Base-by-base conservation (phyloP, 1,140 invertebrate genomes). In the Andricus grossulariae region DNA sequence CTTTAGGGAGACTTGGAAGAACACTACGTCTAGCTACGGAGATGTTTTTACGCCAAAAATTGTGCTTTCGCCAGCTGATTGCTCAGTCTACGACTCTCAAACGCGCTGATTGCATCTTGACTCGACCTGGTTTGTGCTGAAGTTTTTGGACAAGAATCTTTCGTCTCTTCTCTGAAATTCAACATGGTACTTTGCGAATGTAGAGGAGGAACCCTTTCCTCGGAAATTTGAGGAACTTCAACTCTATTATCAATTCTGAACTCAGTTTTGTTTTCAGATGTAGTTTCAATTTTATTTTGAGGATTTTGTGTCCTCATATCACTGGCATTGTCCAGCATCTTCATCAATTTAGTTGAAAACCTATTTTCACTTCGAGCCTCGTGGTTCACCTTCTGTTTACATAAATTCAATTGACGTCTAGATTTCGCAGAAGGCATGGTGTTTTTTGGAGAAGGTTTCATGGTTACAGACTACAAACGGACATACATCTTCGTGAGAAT, bases 31-130 rank as follows among this genome's bases (percentile, higher is more conserved):
- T n/a, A n/a, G n/a, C n/a, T n/a, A n/a, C n/a, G n/a, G n/a, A n/a
- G n/a, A n/a, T n/a, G n/a, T n/a, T n/a, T n/a, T n/a, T n/a, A n/a
- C n/a, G 90, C 85, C 12, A 91, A 76, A 76, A 91, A 91, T 57
- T 91, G 88, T 12, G 90, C 90, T 71, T 85, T 88, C 16, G 90
- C 90, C 32, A 91, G 25, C 55, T 91, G 89, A 74, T 90, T 90
- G 75, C 86, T 91, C 45, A 87, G 84, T 21, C 88, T 84, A 21
- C 89, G 87, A 71, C 73, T 88, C 71, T 91, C 89, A 50, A 87
- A 85, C 3, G 87, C 87, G 73, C 73, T 84, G 18, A 83, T 70
- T 6, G 85, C 76, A 50, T 74, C 49, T 5, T 45, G 39, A 45
- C 39, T 11, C 1, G 32, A 25, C 2, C 70, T 73, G 6, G 0